Conservation (phyloP, 2,888 invertebrate species). For the Cryptus armator region DNA sequence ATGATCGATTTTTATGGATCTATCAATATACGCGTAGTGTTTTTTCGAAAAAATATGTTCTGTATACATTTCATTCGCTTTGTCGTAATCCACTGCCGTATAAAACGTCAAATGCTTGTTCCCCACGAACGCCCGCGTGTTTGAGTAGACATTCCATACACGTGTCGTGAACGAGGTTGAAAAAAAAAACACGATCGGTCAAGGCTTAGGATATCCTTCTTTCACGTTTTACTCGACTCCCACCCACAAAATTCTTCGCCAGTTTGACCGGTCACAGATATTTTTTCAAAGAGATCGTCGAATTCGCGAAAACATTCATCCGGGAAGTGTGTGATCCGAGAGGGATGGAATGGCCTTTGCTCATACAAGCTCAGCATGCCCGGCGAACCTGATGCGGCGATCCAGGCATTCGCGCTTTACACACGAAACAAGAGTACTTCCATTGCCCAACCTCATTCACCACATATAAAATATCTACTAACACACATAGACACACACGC, state of each 20-base stretch:
- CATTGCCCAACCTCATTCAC: background rate
- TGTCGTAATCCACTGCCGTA: background rate
- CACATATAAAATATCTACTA: conserved; percentile 22
- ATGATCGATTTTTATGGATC: background rate
- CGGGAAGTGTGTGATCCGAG: background rate
- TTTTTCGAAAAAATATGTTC: background rate
- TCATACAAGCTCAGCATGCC: conserved; percentile 2
- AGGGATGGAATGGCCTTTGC: conserved; percentile 17
- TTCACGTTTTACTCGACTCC: background rate
- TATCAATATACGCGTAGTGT: background rate
- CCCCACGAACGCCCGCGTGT: background rate
- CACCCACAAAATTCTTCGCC: background rate
- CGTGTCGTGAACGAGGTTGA: background rate
- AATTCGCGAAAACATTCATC: conserved; percentile 8
- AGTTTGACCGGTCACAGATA: background rate
- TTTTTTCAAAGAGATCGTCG: conserved; percentile 8
- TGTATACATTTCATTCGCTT: background rate
- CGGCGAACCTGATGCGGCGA: conserved; percentile 1
- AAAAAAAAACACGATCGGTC: background rate
- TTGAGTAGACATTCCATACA: background rate
- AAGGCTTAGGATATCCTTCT: background rate
- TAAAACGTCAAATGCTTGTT: too few relatives aligned
- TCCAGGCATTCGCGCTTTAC: conserved; percentile 41
- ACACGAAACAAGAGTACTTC: conserved; percentile 5
- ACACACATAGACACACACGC: conserved; percentile 4